Evolutionary conservation across 2,113 vertebrate species (phyloP).

Genomic region (Protobothrops mucrosquamatus): DNA sequence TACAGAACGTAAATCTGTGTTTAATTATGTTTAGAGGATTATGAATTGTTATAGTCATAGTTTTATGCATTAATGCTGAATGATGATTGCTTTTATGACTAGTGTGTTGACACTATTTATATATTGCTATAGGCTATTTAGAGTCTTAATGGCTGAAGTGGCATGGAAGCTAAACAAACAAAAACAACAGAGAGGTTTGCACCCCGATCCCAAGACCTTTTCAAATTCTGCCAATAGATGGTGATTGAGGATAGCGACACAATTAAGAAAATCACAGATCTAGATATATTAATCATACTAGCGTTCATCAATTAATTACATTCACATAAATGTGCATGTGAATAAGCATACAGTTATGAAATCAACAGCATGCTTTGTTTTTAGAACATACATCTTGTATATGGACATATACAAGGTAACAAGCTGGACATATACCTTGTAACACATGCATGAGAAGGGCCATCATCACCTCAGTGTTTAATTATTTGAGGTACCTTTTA

Average conservation of each 20-base stretch:
- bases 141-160: not conserved
- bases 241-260: not conserved
- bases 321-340: not conserved
- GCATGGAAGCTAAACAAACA: not conserved
- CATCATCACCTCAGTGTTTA: not conserved
- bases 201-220: not conserved
- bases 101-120: not conserved
- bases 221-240: not conserved
- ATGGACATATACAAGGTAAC: too few relatives aligned
- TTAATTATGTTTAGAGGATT: not conserved
- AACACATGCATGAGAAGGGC: not conserved
- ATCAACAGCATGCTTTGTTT: not conserved
- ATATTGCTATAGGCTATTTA: not conserved
- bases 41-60: not conserved
- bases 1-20: not conserved
- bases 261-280: not conserved
- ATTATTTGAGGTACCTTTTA: not conserved
- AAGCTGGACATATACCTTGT: not conserved
- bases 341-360: not conserved
- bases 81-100: not conserved
- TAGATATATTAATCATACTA: not conserved
- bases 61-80: not conserved
- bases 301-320: not conserved
- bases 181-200: not conserved
- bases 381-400: not conserved